These are phyloP conservation scores for Argynnis bischoffii DNA, from an alignment of 2,888 invertebrate genomes.

Conservation along the genomic window DNA sequence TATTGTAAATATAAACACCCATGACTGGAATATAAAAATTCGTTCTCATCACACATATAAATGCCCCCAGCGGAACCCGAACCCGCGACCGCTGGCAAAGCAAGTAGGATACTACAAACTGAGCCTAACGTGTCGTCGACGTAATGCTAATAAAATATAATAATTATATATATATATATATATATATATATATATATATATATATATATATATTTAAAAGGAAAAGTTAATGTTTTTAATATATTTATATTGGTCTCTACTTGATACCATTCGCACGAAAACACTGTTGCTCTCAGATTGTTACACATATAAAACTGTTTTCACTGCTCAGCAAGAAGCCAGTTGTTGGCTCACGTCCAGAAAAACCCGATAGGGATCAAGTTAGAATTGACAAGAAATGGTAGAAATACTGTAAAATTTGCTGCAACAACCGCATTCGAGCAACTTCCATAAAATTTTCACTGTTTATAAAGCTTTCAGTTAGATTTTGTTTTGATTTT, in stretches of 20 bases:
- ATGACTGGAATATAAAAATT: too few species aligned
- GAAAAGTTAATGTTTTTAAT: conserved; percentile 4
- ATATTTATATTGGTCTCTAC: conserved; percentile 10
- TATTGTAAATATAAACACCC: too few species aligned
- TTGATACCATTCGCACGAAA: conserved; percentile 12
- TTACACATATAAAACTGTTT: conserved; percentile 39
- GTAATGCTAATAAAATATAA: too few species aligned
- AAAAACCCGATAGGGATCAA: conserved; percentile 41
- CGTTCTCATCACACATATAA: too few species aligned
- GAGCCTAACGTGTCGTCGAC: too few species aligned
- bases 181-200: too few species aligned
- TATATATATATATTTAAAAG: too few species aligned
- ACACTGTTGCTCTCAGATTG: conserved; percentile 29
- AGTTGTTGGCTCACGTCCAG: conserved; percentile 38
- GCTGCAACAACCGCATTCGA: conserved; percentile 23
- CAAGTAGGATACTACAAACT: too few species aligned
- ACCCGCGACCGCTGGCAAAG: too few species aligned
- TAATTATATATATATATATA: too few species aligned
- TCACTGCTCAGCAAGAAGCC: conserved; percentile 37
- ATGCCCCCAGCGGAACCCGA: too few species aligned
- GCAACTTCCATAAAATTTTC: conserved; percentile 21
- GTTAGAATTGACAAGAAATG: conserved; percentile 42
- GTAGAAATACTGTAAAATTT: conserved; percentile 33
- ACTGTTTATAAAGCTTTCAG: conserved; percentile 20
- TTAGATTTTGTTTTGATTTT: conserved; percentile 18